Evolutionary conservation across 2,113 vertebrate species (phyloP), one percentile per base, ranked within the genome.

Genomic region (Cryptotis parvus): DNA sequence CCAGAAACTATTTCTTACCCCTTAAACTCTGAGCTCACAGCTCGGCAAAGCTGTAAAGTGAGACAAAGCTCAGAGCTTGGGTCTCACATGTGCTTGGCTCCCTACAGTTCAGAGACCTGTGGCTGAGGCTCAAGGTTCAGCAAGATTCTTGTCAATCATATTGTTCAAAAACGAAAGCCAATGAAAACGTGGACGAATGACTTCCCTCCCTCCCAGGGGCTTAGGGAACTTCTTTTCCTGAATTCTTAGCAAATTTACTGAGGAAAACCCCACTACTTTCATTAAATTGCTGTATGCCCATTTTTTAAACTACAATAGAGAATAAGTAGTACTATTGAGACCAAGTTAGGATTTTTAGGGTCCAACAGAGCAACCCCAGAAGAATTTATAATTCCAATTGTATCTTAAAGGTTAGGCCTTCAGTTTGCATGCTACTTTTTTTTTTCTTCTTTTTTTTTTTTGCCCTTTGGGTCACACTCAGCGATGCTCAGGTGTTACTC

Each of bases 341-440:
- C 27, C 29, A 90, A 73, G 29, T 66, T 90, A 39, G 29, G 41
- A 77, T 77, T 93, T 93, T 73, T 33, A 82, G 80, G n/a, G n/a
- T 31, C 80, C 20, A 92, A 55, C 29, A 75, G 84, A 91, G 33
- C 69, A 77, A 92, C 27, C 20, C 55, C 58, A 65, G 78, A 61
- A 33, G 58, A 89, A 87, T 29, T 73, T 61, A 65, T 41, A 66
- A 55, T 91, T 89, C 55, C 70, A 81, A 66, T 72, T 61, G 86
- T 27, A 79, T 41, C 66, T 74, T 94, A 69, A 92, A 90, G 24
- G 39, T 33, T 55, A 66, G 41, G 39, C 52, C 78, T 83, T 65
- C 12, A 65, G 81, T 73, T 18, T 26, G 82, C 27, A 80, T 0
- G 9, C 20, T 66, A 89, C 26, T 41, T 45, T 11, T 45, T 45